Evolutionary conservation across 2,797 vertebrate genomes (phyloP), one percentile per base, ranked within the genome.

Genomic region (Malurus leucopterus): DNA sequence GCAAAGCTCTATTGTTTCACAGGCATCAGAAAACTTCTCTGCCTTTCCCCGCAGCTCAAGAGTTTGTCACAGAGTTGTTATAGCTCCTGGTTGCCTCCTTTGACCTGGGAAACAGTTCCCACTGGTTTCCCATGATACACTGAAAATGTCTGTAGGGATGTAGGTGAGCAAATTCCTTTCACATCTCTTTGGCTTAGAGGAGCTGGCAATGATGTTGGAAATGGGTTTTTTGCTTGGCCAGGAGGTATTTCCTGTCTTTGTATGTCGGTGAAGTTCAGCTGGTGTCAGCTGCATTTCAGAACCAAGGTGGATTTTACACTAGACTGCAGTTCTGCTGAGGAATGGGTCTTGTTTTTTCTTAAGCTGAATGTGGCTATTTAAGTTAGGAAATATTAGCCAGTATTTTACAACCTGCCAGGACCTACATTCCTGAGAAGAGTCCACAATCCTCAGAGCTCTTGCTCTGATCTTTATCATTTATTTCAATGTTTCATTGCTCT

Each of bases 121-220:
- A 5, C 21, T 27, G 30, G 8, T 70, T 76, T 72, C 43, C 67
- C 24, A 3, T 9, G 46, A 8, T 13, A 5, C 0, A 0, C 58
- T 77, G 76, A 19, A 61, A 32, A 11, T 4, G 1, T 7, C 8
- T 9, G 43, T n/a, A 21, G 72, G 34, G 29, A 47, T 22, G 30
- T 3, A 30, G 36, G 79, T 36, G 34, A 29, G 43, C 53, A 49
- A 40, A 12, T 54, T 74, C 40, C 27, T 51, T 57, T 55, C 30
- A 2, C 36, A 3, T 29, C 47, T 19, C 1, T 13, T 61, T 22
- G 40, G 40, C 47, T 74, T 34, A 30, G 54, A 47, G 29, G 65
- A 62, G 36, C 82, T 75, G 73, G 40, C 83, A 27, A 0, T n/a
- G 44, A 15, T 1, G 0, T 8, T 29, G 49, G 44, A 36, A 44